Percentiles rank a stretch among this genome's conserved stretches.
These are phyloP conservation scores for Leptopilina myrica DNA, from an alignment of 2,888 invertebrate genomes.

Conservation along the genomic window DNA sequence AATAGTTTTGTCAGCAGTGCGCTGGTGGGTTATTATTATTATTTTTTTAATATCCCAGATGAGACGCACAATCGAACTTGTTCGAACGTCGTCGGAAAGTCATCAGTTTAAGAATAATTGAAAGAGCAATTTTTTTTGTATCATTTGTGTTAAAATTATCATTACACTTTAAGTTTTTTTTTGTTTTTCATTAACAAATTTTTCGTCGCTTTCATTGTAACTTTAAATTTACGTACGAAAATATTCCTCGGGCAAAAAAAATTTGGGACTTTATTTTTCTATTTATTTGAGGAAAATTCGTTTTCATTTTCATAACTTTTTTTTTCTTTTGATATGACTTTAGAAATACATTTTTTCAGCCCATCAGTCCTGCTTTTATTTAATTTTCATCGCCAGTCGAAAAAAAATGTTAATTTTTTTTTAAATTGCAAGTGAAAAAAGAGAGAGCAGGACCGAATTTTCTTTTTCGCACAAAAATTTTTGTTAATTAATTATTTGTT, in stretches of 20 bases:
- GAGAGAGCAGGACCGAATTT: background rate
- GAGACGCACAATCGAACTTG: slow-evolving; percentile 54
- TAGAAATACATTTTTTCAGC: slow-evolving; percentile 31
- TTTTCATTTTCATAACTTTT: slow-evolving; percentile 18
- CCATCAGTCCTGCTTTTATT: background rate
- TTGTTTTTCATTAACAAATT: background rate
- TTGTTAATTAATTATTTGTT: background rate
- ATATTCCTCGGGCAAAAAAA: slow-evolving; percentile 31
- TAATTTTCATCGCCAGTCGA: background rate
- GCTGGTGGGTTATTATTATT: slow-evolving; percentile 2
- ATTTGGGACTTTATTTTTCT: background rate
- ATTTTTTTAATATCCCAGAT: slow-evolving; percentile 1
- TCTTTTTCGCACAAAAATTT: slow-evolving; percentile 7
- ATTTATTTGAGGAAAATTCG: slow-evolving; percentile 13
- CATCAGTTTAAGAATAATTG: slow-evolving; percentile 29
- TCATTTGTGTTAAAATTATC: slow-evolving; percentile 19
- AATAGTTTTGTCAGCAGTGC: slow-evolving; percentile 31
- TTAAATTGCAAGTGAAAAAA: background rate
- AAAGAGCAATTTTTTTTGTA: slow-evolving; percentile 14
- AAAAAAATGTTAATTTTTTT: background rate
- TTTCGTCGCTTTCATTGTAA: slow-evolving; percentile 15
- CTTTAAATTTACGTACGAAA: slow-evolving; percentile 33
- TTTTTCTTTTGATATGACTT: slow-evolving; percentile 28
- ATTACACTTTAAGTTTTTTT: slow-evolving; percentile 1
- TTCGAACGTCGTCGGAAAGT: slow-evolving; percentile 46